A percentile compares a stretch with the other conserved stretches of the same genome.
These are phyloP conservation scores for Lemur catta DNA, from an alignment of 2,797 vertebrate genomes.

Conservation along the genomic window DNA sequence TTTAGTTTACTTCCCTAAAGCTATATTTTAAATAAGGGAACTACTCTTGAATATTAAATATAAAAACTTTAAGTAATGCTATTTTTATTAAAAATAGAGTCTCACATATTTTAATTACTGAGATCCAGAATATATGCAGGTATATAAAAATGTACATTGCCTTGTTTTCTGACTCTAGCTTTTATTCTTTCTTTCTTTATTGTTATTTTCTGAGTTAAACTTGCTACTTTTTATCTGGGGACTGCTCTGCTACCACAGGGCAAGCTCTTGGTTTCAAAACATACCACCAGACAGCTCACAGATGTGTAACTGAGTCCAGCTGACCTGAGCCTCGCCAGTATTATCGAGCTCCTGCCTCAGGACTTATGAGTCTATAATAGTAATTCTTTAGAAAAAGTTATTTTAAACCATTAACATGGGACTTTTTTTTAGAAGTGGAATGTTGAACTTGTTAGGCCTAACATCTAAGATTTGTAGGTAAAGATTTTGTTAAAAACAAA, in stretches of 20 bases:
- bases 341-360: background rate
- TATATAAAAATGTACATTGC: background rate
- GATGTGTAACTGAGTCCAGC: fast-evolving
- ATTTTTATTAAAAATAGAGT: slow-evolving; percentile 54
- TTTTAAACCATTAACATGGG: background rate
- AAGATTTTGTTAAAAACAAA: background rate
- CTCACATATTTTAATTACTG: slow-evolving; percentile 1
- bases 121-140: background rate
- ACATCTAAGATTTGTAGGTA: background rate
- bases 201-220: background rate
- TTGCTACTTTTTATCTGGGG: background rate
- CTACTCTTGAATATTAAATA: slow-evolving; percentile 28
- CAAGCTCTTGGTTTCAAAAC: background rate
- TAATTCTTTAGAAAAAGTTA: background rate
- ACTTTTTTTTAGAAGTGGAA: background rate
- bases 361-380: background rate
- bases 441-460: background rate
- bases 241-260: background rate
- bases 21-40: background rate
- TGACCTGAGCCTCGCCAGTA: fast-evolving
- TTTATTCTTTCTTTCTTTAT: background rate
- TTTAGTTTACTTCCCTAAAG: slow-evolving; percentile 46
- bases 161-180: background rate
- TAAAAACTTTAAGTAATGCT: slow-evolving; percentile 25
- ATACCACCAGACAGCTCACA: too few species aligned